These are phyloP conservation scores for Trypoxylus dichotomus DNA, from an alignment of 1,140 invertebrate species.

Conservation along the genomic window DNA sequence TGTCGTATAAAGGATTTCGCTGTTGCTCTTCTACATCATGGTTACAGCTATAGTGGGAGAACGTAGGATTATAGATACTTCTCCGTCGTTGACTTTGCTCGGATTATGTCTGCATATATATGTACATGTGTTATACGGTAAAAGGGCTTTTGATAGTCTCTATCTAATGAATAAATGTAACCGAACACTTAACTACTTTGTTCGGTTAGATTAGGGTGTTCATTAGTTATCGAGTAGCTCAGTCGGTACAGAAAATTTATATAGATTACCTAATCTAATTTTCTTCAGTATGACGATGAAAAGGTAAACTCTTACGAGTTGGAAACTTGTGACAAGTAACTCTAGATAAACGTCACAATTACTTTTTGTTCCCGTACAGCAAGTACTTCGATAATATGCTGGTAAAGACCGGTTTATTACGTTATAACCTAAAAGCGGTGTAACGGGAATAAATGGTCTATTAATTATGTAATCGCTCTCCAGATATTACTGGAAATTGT, in stretches of 20 bases:
- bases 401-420: not conserved
- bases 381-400: not conserved
- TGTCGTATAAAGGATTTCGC: too few species aligned
- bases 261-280: not conserved
- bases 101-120: not conserved
- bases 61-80: too few species aligned
- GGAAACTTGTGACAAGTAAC: not conserved
- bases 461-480: not conserved
- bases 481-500: not conserved
- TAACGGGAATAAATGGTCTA: not conserved
- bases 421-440: not conserved
- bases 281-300: not conserved
- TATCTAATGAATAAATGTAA: conserved; percentile 11
- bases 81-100: too few species aligned
- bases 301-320: not conserved
- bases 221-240: conserved; percentile 13
- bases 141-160: not conserved
- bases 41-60: too few species aligned
- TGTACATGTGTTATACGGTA: not conserved
- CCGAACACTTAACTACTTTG: conserved; percentile 3
- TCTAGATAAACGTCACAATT: not conserved
- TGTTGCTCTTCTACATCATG: too few species aligned
- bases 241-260: not conserved
- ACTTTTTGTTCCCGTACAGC: not conserved
- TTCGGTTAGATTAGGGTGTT: conserved; percentile 11